Evolutionary conservation across 2,797 vertebrate genomes (phyloP).

Genomic region (Scyliorhinus canicula): DNA sequence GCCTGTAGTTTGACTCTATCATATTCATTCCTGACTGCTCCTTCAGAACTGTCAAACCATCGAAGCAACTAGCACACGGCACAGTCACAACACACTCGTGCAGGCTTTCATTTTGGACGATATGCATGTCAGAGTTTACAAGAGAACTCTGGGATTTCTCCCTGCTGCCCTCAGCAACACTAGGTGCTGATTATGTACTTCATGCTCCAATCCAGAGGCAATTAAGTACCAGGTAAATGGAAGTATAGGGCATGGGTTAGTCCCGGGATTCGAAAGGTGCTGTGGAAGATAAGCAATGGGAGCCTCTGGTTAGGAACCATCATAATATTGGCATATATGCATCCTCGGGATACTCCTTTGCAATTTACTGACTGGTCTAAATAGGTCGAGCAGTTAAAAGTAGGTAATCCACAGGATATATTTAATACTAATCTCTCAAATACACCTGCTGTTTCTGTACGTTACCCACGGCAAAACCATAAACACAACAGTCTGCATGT

Average conservation of each 20-base stretch:
- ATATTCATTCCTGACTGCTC: not conserved
- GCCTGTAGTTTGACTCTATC: not conserved
- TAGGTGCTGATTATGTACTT: not conserved
- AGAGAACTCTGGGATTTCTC: not conserved
- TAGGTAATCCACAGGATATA: not conserved
- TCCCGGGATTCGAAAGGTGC: not conserved
- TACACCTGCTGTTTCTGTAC: not conserved
- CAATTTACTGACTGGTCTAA: not conserved
- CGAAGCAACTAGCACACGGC: not conserved
- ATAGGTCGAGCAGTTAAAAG: not conserved
- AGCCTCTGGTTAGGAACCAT: not conserved
- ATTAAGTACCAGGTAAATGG: not conserved
- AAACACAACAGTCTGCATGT: not conserved
- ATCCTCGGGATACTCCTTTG: not conserved
- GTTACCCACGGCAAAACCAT: not conserved
- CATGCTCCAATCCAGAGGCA: not conserved
- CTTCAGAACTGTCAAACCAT: not conserved
- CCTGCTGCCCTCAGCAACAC: not conserved
- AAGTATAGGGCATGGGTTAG: not conserved
- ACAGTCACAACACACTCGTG: not conserved
- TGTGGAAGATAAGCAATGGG: not conserved
- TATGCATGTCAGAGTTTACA: not conserved
- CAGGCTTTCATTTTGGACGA: not conserved
- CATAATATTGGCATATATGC: too few species aligned
- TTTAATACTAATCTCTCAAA: not conserved